A percentile compares a stretch with the other conserved stretches of the same genome.
These are phyloP conservation scores for Ormyrus pomaceus DNA, from an alignment of 2,888 invertebrate species.

Conservation along the genomic window DNA sequence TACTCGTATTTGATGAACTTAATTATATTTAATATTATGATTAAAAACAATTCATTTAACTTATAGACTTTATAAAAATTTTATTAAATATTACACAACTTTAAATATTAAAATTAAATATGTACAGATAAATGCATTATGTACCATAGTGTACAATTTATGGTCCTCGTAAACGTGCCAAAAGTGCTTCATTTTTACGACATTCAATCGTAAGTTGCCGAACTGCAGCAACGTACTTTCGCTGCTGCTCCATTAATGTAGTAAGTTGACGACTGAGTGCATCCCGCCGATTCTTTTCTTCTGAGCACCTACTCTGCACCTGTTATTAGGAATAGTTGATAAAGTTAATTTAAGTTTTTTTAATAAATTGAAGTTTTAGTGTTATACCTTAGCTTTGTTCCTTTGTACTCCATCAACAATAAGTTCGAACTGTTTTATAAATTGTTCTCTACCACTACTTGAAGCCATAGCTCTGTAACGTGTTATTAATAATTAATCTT, in stretches of 20 bases:
- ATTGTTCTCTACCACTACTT: slow-evolving; percentile 88
- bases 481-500: background rate
- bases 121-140: too few species aligned
- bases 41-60: too few species aligned
- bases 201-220: slow-evolving; percentile 87
- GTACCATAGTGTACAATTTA: slow-evolving; percentile 51
- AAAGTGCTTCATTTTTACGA: slow-evolving; percentile 82
- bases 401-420: slow-evolving; percentile 94
- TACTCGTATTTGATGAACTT: too few species aligned
- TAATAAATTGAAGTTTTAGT: background rate
- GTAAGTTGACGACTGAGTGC: slow-evolving; percentile 80
- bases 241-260: slow-evolving; percentile 82
- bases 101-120: too few species aligned
- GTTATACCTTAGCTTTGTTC: slow-evolving; percentile 85
- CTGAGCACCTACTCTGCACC: slow-evolving; percentile 79
- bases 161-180: slow-evolving; percentile 72
- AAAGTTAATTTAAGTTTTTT: background rate
- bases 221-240: slow-evolving; percentile 86
- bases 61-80: too few species aligned
- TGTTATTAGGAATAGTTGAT: slow-evolving; percentile 49
- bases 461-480: slow-evolving; percentile 87
- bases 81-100: too few species aligned
- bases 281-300: slow-evolving; percentile 83
- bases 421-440: slow-evolving; percentile 91
- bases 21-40: too few species aligned